Evolutionary conservation across 2,888 invertebrate species (phyloP), one percentile per base, ranked within the genome.

Genomic region (Perdita meconis): DNA sequence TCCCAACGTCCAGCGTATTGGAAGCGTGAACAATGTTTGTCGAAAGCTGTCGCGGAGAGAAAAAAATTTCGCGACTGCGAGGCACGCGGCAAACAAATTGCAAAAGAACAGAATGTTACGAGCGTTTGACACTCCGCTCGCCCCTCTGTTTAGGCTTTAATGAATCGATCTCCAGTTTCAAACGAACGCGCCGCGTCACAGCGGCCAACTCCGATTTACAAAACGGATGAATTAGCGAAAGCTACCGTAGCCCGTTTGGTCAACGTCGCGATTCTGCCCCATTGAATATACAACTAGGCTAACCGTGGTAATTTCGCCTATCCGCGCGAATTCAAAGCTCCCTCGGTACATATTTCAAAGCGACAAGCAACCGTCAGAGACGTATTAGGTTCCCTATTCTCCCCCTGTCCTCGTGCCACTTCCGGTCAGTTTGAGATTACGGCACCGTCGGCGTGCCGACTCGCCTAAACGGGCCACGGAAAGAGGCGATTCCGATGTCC

Each of bases 301-400:
- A 40, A 42, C 47, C 10, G 12, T 10, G 1, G 36, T 34, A n/a
- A 56, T 63, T 13, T 30, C 47, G 22, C n/a, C 44, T 12, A n/a
- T 1, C 1, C 13, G 57, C 51, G 53, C 53, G 26, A 8, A 24
- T 57, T 59, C 53, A 73, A 73, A 73, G 47, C 42, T n/a, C 12
- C 10, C 4, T 16, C 13, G 64, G 24, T 40, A n/a, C 36, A 47
- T 30, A 30, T 67, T 75, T 53, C 59, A 69, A 50, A 69, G 73
- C 56, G 19, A n/a, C 13, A 42, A 10, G 44, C 30, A 26, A 12
- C 40, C n/a, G 12, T 36, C 24, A 19, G 30, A 22, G 50, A 12
- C 55, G 34, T 50, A 75, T 75, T 66, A 66, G 16, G 19, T 66
- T 60, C 30, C 26, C 12, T n/a, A 56, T 56, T 30, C 30, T 13